Evolutionary conservation across 2,888 invertebrate species (phyloP).

Genomic region (Priocnemis perturbator): DNA sequence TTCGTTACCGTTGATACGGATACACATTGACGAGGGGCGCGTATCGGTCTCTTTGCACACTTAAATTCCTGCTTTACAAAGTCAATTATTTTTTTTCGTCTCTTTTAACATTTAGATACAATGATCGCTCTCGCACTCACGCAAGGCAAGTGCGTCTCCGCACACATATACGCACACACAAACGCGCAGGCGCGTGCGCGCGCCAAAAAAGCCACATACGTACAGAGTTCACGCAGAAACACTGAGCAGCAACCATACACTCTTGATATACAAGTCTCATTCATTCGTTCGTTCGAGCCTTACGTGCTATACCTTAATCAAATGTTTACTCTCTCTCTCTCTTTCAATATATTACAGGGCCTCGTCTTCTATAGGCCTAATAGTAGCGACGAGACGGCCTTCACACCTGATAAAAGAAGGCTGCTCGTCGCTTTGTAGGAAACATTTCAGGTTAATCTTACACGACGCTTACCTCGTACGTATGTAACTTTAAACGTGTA

Average conservation of each 20-base stretch:
- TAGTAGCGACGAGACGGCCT: slow-evolving; percentile 50
- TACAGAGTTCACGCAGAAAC: background rate
- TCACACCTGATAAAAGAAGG: slow-evolving; percentile 27
- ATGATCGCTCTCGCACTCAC: too few species aligned
- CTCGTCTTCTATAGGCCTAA: slow-evolving; percentile 13
- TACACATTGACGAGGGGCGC: slow-evolving; percentile 25
- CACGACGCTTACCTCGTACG: slow-evolving; percentile 20
- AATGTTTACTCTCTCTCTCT: slow-evolving; percentile 5
- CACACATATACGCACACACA: background rate
- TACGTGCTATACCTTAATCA: slow-evolving; percentile 10
- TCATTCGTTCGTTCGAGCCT: background rate
- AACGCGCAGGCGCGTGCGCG: background rate
- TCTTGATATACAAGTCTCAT: background rate
- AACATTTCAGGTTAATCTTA: slow-evolving; percentile 57
- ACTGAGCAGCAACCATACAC: background rate
- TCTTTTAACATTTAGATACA: slow-evolving; percentile 2
- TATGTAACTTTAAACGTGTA: slow-evolving; percentile 12
- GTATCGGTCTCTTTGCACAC: slow-evolving; percentile 4
- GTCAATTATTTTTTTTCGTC: background rate
- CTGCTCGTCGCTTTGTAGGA: slow-evolving; percentile 50
- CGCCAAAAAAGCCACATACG: too few species aligned
- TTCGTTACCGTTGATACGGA: slow-evolving; percentile 29
- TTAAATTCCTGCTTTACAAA: slow-evolving; percentile 18
- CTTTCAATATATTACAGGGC: slow-evolving; percentile 43
- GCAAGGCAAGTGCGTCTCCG: too few species aligned